Conservation (phyloP, 2,888 invertebrate species). For the Stenchaetothrips biformis region DNA sequence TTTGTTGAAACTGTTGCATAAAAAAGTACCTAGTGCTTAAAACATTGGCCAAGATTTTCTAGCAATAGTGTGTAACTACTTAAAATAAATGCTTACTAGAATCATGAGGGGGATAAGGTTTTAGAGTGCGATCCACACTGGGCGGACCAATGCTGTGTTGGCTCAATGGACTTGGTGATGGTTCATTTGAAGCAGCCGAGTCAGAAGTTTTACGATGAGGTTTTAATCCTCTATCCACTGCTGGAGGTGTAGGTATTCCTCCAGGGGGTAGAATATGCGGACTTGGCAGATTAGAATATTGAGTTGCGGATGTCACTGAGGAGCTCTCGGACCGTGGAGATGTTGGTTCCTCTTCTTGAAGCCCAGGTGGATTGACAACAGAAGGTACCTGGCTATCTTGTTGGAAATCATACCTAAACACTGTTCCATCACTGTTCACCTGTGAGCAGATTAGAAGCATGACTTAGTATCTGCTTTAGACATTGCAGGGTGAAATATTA, state of each 20-base stretch:
- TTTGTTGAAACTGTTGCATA: not conserved
- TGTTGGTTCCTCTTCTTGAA: conserved; percentile 46
- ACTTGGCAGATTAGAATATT: conserved; percentile 57
- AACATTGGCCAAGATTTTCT: not conserved
- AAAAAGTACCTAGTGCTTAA: not conserved
- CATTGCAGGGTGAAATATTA: not conserved
- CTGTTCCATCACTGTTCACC: conserved; percentile 43
- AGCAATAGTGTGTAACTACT: not conserved
- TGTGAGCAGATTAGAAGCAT: conserved; percentile 34
- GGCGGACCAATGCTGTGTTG: conserved; percentile 40
- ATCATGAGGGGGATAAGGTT: conserved; percentile 43
- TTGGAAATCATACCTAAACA: conserved; percentile 57
- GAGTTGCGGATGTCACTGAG: conserved; percentile 46
- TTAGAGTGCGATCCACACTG: conserved; percentile 45
- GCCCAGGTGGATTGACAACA: conserved; percentile 39
- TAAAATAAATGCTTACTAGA: not conserved
- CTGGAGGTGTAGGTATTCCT: conserved; percentile 55
- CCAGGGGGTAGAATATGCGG: conserved; percentile 42
- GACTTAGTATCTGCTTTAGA: not conserved
- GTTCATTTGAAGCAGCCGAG: conserved; percentile 48
- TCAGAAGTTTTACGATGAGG: conserved; percentile 58
- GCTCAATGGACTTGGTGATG: conserved; percentile 44
- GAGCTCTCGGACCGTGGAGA: conserved; percentile 51
- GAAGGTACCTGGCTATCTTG: conserved; percentile 38
- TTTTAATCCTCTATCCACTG: conserved; percentile 75